Conservation (phyloP, 2,888 invertebrate genomes). For the Tillus elongatus region DNA sequence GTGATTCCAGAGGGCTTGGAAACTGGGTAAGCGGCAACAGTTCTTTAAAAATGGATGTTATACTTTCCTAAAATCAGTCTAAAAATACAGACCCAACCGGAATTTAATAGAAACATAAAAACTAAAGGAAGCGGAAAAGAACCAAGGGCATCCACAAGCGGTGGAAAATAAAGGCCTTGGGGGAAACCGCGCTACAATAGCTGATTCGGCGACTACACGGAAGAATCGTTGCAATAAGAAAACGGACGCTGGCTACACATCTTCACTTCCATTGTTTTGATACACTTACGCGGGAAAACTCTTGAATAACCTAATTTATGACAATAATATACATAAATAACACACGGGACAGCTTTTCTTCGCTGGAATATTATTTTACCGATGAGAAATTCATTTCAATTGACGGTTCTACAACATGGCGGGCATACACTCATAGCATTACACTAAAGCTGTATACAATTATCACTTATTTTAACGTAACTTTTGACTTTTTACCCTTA, state of each 20-base stretch:
- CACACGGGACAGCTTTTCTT: constrained; percentile 28
- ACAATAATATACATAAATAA: constrained; percentile 43
- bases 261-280: constrained; percentile 35
- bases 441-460: constrained; percentile 37
- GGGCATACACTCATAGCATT: constrained; percentile 46
- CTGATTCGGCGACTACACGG: no score
- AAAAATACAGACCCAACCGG: no score
- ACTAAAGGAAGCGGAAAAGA: no score
- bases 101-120: no score
- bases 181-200: no score
- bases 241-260: constrained; percentile 37
- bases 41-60: no score
- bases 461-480: constrained; percentile 22
- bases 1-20: no score
- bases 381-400: constrained; percentile 30
- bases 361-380: constrained; percentile 21
- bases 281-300: constrained; percentile 46
- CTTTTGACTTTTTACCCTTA: background rate
- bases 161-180: no score
- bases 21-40: no score
- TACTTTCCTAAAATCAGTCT: no score
- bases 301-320: constrained; percentile 39
- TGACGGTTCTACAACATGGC: constrained; percentile 61
- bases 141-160: no score
- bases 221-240: no score